Evolutionary conservation across 2,797 vertebrate genomes (phyloP).

Genomic region (Brachyalestes nurse): DNA sequence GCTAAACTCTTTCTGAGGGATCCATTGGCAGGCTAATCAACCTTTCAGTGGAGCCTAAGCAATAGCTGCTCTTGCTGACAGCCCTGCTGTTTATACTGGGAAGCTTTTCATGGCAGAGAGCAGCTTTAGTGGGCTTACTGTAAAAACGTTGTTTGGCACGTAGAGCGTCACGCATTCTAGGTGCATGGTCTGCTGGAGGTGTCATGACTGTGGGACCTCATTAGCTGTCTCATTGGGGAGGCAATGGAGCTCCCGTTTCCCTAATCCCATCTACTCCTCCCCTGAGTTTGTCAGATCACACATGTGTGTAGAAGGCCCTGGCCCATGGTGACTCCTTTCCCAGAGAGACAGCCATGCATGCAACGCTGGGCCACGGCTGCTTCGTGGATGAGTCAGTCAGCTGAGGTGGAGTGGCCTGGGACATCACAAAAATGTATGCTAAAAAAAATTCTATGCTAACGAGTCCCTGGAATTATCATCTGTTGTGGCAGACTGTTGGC

Average conservation of each 20-base stretch:
- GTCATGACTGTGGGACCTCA: conserved; percentile 58
- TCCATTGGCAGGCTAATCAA: conserved; percentile 59
- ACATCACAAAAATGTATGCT: not conserved
- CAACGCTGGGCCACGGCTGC: not conserved
- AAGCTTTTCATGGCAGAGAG: conserved; percentile 60
- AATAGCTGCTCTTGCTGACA: conserved; percentile 54
- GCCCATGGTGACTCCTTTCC: conserved; percentile 40
- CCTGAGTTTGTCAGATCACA: conserved; percentile 60
- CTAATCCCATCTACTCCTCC: conserved; percentile 62
- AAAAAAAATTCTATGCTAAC: not conserved
- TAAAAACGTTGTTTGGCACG: conserved; percentile 53
- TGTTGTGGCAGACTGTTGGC: not conserved
- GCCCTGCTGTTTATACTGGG: conserved; percentile 46
- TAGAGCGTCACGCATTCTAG: conserved; percentile 43
- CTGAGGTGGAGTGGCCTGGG: not conserved
- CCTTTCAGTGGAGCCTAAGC: conserved; percentile 48
- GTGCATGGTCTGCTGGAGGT: conserved; percentile 52
- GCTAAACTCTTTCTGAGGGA: conserved; percentile 45
- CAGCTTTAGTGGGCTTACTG: conserved; percentile 60
- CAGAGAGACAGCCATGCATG: conserved; percentile 22
- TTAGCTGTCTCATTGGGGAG: conserved; percentile 59
- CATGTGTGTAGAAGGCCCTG: conserved; percentile 37
- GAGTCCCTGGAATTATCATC: not conserved
- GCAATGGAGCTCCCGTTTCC: conserved; percentile 46
- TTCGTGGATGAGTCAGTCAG: conserved; percentile 30